These are phyloP conservation scores for Venustaconcha ellipsiformis DNA, from an alignment of 1,140 invertebrate genomes.

Conservation along the genomic window DNA sequence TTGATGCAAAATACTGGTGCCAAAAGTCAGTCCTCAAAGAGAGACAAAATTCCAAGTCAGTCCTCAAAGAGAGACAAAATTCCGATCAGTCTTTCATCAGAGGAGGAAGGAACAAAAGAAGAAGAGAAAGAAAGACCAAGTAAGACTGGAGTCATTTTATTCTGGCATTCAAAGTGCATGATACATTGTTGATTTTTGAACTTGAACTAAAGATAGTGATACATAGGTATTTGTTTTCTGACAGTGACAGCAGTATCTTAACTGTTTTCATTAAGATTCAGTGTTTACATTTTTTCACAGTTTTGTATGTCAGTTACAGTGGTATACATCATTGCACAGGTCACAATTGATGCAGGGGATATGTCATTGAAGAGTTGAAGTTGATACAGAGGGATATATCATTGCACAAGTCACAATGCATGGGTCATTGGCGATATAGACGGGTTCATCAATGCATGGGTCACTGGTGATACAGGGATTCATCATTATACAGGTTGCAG, in stretches of 20 bases:
- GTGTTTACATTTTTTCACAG: no score
- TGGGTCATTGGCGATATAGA: no score
- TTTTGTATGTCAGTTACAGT: no score
- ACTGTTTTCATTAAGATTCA: neutral
- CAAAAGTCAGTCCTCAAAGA: neutral
- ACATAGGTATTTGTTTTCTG: neutral
- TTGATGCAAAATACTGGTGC: neutral
- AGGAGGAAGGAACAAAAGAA: slow-evolving; percentile 72
- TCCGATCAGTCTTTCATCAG: neutral
- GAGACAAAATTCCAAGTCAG: neutral
- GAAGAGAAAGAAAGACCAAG: slow-evolving; percentile 55
- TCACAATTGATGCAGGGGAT: no score
- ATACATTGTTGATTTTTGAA: neutral
- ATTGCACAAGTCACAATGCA: no score
- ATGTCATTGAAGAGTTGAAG: no score
- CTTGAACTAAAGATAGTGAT: neutral
- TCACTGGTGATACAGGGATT: no score
- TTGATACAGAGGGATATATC: no score
- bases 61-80: neutral
- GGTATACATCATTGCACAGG: no score
- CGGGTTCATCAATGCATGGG: no score
- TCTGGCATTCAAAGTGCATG: neutral
- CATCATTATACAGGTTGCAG: no score
- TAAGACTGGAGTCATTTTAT: neutral
- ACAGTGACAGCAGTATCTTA: neutral